Percentiles rank a stretch among this genome's conserved stretches.
Conservation (phyloP, 2,888 invertebrate genomes). For the Alcis repandata region DNA sequence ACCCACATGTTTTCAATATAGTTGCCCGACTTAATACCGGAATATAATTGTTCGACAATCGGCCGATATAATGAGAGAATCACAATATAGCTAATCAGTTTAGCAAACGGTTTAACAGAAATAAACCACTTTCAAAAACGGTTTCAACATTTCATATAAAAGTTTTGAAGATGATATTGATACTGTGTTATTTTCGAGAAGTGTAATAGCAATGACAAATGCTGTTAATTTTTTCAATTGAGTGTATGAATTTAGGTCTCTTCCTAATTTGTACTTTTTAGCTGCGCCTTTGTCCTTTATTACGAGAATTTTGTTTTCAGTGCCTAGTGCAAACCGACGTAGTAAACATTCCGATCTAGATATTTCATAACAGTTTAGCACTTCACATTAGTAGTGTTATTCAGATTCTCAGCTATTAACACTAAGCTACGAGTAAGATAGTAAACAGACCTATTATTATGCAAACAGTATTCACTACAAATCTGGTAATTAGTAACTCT, state of each 20-base stretch:
- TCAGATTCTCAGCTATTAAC: slow-evolving; percentile 35
- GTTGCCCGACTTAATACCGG: slow-evolving; percentile 10
- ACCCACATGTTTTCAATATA: slow-evolving; percentile 24
- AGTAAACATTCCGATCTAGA: slow-evolving; percentile 34
- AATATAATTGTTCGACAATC: slow-evolving; percentile 5
- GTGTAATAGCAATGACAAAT: neutral
- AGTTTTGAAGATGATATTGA: no score
- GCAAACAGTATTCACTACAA: slow-evolving; percentile 25
- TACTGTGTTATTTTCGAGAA: no score
- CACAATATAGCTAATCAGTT: slow-evolving; percentile 25
- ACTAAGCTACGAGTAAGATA: slow-evolving; percentile 40
- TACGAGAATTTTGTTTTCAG: neutral
- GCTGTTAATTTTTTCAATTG: slow-evolving; percentile 20
- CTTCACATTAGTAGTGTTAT: slow-evolving; percentile 51
- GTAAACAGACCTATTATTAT: slow-evolving; percentile 35
- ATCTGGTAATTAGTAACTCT: slow-evolving; percentile 3
- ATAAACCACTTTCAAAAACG: neutral
- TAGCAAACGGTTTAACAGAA: slow-evolving; percentile 1
- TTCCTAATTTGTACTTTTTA: slow-evolving; percentile 38
- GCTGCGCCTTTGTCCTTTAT: slow-evolving; percentile 21
- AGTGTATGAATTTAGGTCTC: slow-evolving; percentile 30
- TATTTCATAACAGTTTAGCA: slow-evolving; percentile 53
- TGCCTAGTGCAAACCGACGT: neutral
- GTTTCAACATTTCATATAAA: neutral
- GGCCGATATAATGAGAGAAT: slow-evolving; percentile 7